Evolutionary conservation across 2,113 vertebrate species (phyloP).

Genomic region (Prunella fulvescens): DNA sequence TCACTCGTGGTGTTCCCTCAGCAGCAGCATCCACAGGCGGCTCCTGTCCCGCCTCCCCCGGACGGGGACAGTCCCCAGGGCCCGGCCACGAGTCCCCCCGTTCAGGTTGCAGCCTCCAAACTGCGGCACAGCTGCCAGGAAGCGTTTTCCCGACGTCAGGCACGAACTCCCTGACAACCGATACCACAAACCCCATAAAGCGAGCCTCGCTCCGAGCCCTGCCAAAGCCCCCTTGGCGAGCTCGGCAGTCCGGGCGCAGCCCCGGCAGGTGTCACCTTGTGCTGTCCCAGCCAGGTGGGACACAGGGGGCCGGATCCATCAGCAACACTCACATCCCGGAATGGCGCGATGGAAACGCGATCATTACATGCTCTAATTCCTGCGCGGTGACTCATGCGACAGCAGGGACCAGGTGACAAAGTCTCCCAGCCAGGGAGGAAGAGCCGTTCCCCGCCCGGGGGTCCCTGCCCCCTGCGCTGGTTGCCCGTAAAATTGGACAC

Average conservation of each 20-base stretch:
- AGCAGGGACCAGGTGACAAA: not conserved
- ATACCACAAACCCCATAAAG: not conserved
- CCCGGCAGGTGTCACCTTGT: not conserved
- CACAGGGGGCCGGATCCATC: not conserved
- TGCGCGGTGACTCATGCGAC: not conserved
- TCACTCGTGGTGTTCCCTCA: rapidly evolving
- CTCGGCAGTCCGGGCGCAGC: not conserved
- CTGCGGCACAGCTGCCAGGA: not conserved
- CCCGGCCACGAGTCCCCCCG: not conserved
- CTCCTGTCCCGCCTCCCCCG: not conserved
- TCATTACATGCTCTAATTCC: not conserved
- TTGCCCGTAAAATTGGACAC: not conserved
- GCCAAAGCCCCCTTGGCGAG: not conserved
- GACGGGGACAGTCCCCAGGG: not conserved
- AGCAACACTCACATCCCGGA: not conserved
- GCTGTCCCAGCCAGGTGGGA: not conserved
- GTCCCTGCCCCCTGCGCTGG: not conserved
- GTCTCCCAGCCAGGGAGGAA: not conserved
- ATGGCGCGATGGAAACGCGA: not conserved
- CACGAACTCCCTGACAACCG: not conserved
- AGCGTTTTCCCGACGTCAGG: not conserved
- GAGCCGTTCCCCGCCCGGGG: not conserved
- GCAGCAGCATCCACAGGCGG: rapidly evolving
- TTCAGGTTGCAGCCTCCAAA: not conserved
- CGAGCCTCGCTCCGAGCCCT: not conserved